phyloP scores from a whole-genome alignment of 2,797 vertebrate species.

The Sardinella longiceps region DNA sequence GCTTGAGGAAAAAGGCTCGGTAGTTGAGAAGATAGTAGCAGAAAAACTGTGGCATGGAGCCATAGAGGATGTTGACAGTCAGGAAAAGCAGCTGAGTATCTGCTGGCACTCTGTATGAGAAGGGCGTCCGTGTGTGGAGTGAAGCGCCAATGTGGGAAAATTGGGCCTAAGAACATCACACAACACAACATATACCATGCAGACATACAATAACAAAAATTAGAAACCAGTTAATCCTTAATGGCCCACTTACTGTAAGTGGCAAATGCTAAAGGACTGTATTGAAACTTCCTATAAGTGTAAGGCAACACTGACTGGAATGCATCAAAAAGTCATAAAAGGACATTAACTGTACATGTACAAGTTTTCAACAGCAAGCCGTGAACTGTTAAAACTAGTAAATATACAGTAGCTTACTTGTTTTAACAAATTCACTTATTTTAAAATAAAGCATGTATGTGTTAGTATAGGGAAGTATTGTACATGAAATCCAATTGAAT shows the following conservation, averaged over 20 bases:
- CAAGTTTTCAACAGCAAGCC: background rate
- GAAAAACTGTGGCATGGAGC: slow-evolving; percentile 85
- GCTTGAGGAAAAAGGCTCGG: slow-evolving; percentile 85
- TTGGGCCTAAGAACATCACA: slow-evolving; percentile 78
- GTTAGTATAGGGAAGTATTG: too few relatives aligned
- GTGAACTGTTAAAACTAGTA: background rate
- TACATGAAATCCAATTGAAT: too few relatives aligned
- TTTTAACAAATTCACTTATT: background rate
- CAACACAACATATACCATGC: background rate
- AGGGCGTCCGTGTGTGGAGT: slow-evolving; percentile 92
- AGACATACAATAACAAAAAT: too few relatives aligned
- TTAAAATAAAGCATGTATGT: background rate
- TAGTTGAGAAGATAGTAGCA: slow-evolving; percentile 86
- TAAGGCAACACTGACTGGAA: background rate
- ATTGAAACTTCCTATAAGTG: background rate
- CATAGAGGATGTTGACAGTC: slow-evolving; percentile 82
- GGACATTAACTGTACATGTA: too few relatives aligned
- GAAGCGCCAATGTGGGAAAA: slow-evolving; percentile 92
- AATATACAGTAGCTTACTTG: background rate
- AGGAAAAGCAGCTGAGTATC: slow-evolving; percentile 82
- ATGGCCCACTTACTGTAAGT: background rate
- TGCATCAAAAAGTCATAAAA: background rate
- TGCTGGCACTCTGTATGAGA: slow-evolving; percentile 88
- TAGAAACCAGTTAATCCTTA: background rate
- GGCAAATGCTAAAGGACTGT: too few relatives aligned